A percentile compares a stretch with the other conserved stretches of the same genome.
These are phyloP conservation scores for Drosophila suzukii DNA, from an alignment of 1,140 invertebrate genomes.

Conservation along the genomic window DNA sequence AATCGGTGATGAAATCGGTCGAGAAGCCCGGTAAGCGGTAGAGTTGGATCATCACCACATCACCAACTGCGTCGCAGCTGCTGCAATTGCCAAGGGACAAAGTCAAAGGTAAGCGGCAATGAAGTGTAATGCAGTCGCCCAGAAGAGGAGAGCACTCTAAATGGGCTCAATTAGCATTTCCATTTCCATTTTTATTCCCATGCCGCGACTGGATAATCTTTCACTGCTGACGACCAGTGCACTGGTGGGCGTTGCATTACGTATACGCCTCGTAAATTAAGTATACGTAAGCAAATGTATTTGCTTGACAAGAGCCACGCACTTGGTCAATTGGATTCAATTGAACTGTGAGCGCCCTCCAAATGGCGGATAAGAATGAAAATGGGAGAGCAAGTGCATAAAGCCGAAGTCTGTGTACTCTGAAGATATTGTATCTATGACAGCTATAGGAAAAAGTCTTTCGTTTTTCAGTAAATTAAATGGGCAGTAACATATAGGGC, in stretches of 20 bases:
- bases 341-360: constrained; percentile 57
- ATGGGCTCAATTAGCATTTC: constrained; percentile 33
- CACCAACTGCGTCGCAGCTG: constrained; percentile 22
- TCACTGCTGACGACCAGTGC: constrained; percentile 1
- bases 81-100: constrained; percentile 21
- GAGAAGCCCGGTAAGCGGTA: constrained; percentile 23
- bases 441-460: no score
- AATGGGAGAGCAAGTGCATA: background rate
- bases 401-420: constrained; percentile 1
- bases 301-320: constrained; percentile 75
- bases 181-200: background rate
- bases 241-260: constrained; percentile 55
- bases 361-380: constrained; percentile 23
- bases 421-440: no score
- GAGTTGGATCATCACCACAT: constrained; percentile 38
- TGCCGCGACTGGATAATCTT: constrained; percentile 8
- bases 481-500: no score
- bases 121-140: constrained; percentile 1
- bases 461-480: no score
- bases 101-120: constrained; percentile 32
- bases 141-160: constrained; percentile 15
- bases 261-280: constrained; percentile 63
- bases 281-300: constrained; percentile 80
- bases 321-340: constrained; percentile 76
- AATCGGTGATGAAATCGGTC: constrained; percentile 31